phyloP scores from a whole-genome alignment of 37 sponge, comb jelly and placozoan genomes.

The Hexactinellida sp. region DNA sequence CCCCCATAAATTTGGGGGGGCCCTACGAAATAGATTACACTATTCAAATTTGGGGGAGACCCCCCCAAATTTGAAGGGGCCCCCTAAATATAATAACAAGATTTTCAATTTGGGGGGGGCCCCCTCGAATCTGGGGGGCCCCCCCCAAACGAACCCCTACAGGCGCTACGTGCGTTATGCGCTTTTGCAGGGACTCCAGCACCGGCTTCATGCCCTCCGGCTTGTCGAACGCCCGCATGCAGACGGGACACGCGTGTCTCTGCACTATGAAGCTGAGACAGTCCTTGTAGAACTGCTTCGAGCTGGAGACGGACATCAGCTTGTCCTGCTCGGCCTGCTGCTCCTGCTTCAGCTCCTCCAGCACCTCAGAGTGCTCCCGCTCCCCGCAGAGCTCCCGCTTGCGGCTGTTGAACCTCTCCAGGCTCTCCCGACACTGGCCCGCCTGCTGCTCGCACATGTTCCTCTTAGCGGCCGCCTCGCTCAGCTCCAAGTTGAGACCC shows the following conservation, averaged over 20 bases:
- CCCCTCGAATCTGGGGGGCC: no score
- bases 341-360: background rate
- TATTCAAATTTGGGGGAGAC: no score
- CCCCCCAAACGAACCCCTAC: no score
- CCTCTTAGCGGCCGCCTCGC: background rate
- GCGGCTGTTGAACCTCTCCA: background rate
- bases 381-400: background rate
- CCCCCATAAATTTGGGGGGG: no score
- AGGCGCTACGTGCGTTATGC: background rate
- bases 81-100: no score
- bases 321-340: background rate
- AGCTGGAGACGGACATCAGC: background rate
- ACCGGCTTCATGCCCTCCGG: background rate
- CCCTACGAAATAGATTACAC: no score
- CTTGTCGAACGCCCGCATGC: background rate
- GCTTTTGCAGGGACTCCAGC: background rate
- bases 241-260: background rate
- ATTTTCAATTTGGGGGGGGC: no score
- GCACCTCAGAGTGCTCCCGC: background rate
- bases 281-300: background rate
- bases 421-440: background rate
- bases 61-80: no score
- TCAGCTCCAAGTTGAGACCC: background rate
- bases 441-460: background rate
- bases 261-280: background rate